Conservation (phyloP, 64 coral and sea anemone species). For the Stichodactyla mertensii region DNA sequence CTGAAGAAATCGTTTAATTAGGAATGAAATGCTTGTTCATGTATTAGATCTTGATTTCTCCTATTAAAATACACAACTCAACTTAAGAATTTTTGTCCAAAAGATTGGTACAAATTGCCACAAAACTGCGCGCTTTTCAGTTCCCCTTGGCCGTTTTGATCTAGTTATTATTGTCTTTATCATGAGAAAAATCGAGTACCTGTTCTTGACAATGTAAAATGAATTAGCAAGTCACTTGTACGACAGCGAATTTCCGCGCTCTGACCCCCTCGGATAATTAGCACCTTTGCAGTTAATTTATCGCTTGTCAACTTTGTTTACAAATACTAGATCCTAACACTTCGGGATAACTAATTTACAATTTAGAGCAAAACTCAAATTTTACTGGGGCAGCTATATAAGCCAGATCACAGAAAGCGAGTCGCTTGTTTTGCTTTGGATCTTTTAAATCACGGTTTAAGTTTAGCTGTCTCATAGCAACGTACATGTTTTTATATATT, state of each 20-base stretch:
- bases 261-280: conserved; percentile 25
- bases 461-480: too few species aligned
- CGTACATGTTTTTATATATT: too few species aligned
- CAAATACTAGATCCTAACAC: not conserved
- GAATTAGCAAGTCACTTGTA: not conserved
- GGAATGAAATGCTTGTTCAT: not conserved
- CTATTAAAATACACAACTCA: not conserved
- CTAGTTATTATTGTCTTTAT: not conserved
- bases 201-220: not conserved
- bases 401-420: not conserved
- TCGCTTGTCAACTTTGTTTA: conserved; percentile 5
- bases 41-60: not conserved
- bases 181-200: not conserved
- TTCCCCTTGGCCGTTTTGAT: not conserved
- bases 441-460: too few species aligned
- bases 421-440: not conserved
- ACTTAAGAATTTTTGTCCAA: not conserved
- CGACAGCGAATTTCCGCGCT: not conserved
- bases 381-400: too few species aligned
- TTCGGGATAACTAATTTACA: not conserved
- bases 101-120: too few species aligned
- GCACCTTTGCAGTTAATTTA: conserved; percentile 17
- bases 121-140: not conserved
- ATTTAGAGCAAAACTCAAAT: not conserved
- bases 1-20: not conserved